Evolutionary conservation across 2,888 invertebrate species (phyloP), one percentile per base, ranked within the genome.

Genomic region (Andrena trimmerana): DNA sequence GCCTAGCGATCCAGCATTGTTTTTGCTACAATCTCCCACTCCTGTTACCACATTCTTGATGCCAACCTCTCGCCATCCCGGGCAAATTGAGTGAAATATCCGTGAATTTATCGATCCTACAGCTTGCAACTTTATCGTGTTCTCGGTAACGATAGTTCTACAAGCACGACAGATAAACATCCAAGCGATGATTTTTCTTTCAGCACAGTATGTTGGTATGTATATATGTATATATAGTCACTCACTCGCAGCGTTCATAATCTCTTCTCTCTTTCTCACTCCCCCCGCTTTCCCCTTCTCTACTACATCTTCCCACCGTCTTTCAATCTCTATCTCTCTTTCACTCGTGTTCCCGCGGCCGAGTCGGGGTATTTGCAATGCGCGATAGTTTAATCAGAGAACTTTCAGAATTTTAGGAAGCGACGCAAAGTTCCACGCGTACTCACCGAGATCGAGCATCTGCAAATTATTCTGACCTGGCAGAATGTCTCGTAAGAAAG

Each of bases 11-110:
- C 84, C 85, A 83, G 85, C 83, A 86, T 88, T 88, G 88, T 88
- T 88, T 88, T 88, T 88, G 84, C 85, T 78, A 85, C 72, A 36
- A 75, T 81, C 85, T 86, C 87, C 88, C 88, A 88, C 88, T 88
- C 80, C 70, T 33, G 74, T 76, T 78, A 77, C 75, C 74, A 78
- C 82, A 79, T 82, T 83, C 78, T 88, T 80, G 81, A 88, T 82
- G 85, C 86, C 82, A 83, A 82, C 77, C 85, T 83, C 80, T 88
- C 80, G 77, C 88, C 88, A 88, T 88, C 79, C 70, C 78, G 66
- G 71, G 76, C 78, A 29, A 73, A 20, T 20, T 20, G 20, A 70
- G 59, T 70, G 67, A 86, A 88, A 69, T 42, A 83, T 74, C 71
- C 68, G 69, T 52, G 50, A 74, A 65, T 67, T 80, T 82, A 84